These are phyloP conservation scores for Heterodera filipjevi DNA, from an alignment of 2,888 invertebrate genomes.

Conservation along the genomic window DNA sequence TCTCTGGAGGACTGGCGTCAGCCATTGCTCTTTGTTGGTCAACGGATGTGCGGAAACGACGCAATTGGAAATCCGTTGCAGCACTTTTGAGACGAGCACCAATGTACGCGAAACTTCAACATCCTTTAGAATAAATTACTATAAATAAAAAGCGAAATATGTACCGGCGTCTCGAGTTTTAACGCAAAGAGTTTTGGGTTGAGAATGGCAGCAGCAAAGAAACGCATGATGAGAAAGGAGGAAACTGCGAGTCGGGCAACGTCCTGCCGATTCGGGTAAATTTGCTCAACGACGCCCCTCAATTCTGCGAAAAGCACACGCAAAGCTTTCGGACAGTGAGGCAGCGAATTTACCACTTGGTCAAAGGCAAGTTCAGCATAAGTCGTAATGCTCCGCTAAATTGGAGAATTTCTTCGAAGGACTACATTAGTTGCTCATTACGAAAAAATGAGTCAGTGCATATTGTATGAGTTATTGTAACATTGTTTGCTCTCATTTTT, in stretches of 20 bases:
- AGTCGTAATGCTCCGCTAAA: constrained; percentile 49
- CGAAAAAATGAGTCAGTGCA: too few species aligned
- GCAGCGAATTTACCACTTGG: constrained; percentile 54
- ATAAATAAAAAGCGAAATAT: background rate
- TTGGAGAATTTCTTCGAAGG: background rate
- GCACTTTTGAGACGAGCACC: constrained; percentile 61
- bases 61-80: constrained; percentile 61
- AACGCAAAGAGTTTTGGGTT: constrained; percentile 62
- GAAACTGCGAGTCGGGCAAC: constrained; percentile 59
- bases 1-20: constrained; percentile 52
- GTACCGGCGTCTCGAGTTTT: constrained; percentile 54
- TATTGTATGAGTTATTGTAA: too few species aligned
- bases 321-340: constrained; percentile 57
- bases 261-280: constrained; percentile 49
- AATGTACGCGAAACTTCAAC: constrained; percentile 58
- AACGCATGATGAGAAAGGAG: constrained; percentile 64
- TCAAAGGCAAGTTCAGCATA: constrained; percentile 59
- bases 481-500: too few species aligned
- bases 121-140: constrained; percentile 44
- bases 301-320: constrained; percentile 57
- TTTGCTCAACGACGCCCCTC: constrained; percentile 52
- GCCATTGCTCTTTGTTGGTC: constrained; percentile 49
- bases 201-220: constrained; percentile 63
- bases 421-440: too few species aligned
- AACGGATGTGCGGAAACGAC: constrained; percentile 57